Base-by-base conservation (phyloP, 2,888 invertebrate species). In the Calameuta pallipes region DNA sequence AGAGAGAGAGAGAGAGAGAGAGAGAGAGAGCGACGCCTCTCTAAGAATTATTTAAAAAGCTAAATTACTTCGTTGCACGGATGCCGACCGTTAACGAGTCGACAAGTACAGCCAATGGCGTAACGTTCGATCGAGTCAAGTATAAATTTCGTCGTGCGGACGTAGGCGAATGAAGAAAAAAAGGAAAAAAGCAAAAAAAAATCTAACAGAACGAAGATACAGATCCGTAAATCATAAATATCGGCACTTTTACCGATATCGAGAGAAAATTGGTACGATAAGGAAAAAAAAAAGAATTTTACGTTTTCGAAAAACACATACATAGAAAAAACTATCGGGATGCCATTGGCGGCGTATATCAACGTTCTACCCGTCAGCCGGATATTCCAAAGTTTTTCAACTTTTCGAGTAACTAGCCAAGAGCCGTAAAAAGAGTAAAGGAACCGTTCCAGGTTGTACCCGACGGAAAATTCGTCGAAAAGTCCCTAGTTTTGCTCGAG, bases 61-160 rank as follows among this genome's bases (percentile, higher is more conserved):
- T 74, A 34, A 74, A 71, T 71, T 34, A 31, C 33, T 71, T 30
- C 71, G 71, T 31, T 56, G 23, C 41, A 56, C 83, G 83, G 83
- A 78, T 82, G 83, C 79, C 76, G 80, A 37, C 36, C 71, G 69
- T 75, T 35, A 70, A 78, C 30, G 78, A 80, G 79, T 81, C 80
- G 74, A 34, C 33, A n/a, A 74, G 11, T 74, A 36, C 30, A n/a
- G 30, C 23, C 71, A 41, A 70, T 70, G 79, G 82, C 80, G 76
- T 83, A 56, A 6, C 33, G 41, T 23, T 23, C 41, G 41, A 56
- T 56, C 41, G 23, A 56, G 41, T 23, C 41, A 56, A 56, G 23
- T 56, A 56, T 9, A 56, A 56, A 56, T 56, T 56, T 56, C 41
- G 15, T 41, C 1, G 1, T 1, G 2, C 15, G 6, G 15, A 15